phyloP scores from a whole-genome alignment of 2,113 vertebrate species.

The Tupaia chinensis region DNA sequence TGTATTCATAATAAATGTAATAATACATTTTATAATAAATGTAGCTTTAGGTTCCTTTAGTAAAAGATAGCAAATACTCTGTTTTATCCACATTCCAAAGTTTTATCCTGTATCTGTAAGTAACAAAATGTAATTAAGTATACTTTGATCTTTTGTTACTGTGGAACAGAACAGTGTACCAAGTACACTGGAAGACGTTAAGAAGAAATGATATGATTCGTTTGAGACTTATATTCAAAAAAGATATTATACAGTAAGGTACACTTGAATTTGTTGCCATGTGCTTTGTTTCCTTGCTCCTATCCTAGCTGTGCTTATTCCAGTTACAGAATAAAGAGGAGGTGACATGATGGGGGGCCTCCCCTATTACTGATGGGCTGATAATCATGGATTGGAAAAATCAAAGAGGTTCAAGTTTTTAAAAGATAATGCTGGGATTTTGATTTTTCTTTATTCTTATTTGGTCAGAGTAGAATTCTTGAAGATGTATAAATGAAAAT shows the following conservation, averaged over 20 bases:
- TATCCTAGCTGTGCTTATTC: neutral
- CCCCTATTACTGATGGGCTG: neutral
- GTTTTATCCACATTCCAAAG: neutral
- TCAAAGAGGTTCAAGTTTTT: neutral
- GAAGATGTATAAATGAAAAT: neutral
- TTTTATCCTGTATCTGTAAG: neutral
- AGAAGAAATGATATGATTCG: neutral
- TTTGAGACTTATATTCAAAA: neutral
- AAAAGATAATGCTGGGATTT: neutral
- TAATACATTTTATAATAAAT: neutral
- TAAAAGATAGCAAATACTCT: neutral
- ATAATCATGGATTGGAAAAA: neutral
- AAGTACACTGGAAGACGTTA: neutral
- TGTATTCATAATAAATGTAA: neutral
- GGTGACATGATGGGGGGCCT: neutral
- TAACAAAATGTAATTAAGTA: slow-evolving; percentile 1
- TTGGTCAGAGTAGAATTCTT: neutral
- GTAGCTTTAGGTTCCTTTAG: neutral
- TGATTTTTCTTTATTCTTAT: neutral
- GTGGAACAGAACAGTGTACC: too few relatives aligned
- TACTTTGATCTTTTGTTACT: neutral
- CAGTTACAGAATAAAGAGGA: neutral
- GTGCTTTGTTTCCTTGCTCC: neutral
- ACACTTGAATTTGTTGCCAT: neutral
- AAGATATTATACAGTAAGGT: neutral